Conservation (phyloP, 2,888 invertebrate genomes). For the Ophion costatus region DNA sequence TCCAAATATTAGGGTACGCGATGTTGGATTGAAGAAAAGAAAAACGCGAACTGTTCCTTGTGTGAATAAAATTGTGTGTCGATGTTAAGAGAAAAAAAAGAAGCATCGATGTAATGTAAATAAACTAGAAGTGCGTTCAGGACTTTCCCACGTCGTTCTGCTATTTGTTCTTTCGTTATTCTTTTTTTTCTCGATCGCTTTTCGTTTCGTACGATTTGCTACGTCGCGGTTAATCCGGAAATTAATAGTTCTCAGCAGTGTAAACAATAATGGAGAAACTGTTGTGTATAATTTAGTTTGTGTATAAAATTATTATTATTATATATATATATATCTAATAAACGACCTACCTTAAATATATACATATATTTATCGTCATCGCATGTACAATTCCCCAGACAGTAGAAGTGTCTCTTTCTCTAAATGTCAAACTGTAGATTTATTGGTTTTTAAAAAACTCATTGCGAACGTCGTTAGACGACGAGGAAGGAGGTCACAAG, state of each 20-base stretch:
- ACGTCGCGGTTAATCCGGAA: conserved; percentile 53
- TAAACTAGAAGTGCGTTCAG: conserved; percentile 75
- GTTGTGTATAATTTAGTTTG: conserved; percentile 80
- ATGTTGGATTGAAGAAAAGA: conserved; percentile 48
- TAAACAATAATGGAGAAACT: conserved; percentile 76
- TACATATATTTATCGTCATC: neutral
- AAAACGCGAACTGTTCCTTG: conserved; percentile 72
- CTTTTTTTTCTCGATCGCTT: conserved; percentile 33
- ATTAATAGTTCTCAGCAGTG: conserved; percentile 69
- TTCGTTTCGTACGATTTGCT: conserved; percentile 42
- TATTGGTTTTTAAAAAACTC: neutral
- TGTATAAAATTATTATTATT: conserved; percentile 76
- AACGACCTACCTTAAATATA: conserved; percentile 69
- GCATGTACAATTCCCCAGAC: neutral
- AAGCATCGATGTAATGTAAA: conserved; percentile 76
- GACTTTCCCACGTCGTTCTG: conserved; percentile 74
- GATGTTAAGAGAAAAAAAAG: conserved; percentile 55
- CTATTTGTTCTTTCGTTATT: conserved; percentile 64
- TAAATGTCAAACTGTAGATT: neutral
- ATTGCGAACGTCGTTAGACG: neutral
- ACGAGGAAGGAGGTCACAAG: neutral
- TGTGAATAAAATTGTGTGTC: conserved; percentile 74
- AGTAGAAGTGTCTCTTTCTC: neutral
- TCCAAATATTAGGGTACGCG: conserved; percentile 64
- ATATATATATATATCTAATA: conserved; percentile 65